Percentiles rank a stretch among this genome's conserved stretches.
Conservation (phyloP, 2,113 vertebrate genomes). For the Trematomus loennbergii region DNA sequence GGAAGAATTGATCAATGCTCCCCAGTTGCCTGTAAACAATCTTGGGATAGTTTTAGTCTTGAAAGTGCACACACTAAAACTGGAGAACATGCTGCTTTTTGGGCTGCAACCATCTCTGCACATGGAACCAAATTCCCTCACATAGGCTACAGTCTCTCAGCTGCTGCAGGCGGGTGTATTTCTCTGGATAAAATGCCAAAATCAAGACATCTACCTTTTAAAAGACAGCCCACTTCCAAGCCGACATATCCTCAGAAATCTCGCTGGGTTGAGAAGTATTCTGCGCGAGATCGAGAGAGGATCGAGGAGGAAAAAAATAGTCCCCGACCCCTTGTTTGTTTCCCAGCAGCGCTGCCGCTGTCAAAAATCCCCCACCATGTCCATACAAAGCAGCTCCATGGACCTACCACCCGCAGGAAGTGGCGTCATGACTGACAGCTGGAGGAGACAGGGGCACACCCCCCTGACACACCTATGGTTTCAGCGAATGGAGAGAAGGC, state of each 20-base stretch:
- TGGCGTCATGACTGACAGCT: slow-evolving; percentile 74
- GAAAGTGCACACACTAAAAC: not conserved
- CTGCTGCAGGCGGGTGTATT: slow-evolving; percentile 36
- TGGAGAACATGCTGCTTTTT: not conserved
- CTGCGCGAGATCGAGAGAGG: slow-evolving; percentile 9
- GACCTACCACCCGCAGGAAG: slow-evolving; percentile 74
- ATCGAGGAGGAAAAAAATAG: slow-evolving; percentile 28
- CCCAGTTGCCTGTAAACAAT: not conserved
- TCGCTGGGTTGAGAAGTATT: slow-evolving; percentile 20
- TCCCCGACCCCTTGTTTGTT: slow-evolving; percentile 66
- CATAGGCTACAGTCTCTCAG: slow-evolving; percentile 1
- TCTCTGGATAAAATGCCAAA: slow-evolving; percentile 1
- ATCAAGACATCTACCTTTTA: slow-evolving; percentile 66
- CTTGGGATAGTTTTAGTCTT: not conserved
- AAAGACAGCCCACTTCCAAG: slow-evolving; percentile 48
- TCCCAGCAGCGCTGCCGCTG: slow-evolving; percentile 74
- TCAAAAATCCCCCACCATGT: slow-evolving; percentile 80
- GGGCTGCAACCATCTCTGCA: slow-evolving; percentile 6
- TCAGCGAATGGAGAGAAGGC: slow-evolving; percentile 74
- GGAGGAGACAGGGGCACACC: slow-evolving; percentile 49
- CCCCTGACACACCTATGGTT: slow-evolving; percentile 83
- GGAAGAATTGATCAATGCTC: not conserved
- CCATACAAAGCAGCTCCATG: slow-evolving; percentile 66
- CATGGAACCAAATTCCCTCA: slow-evolving; percentile 23
- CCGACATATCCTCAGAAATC: slow-evolving; percentile 64